phyloP scores from a whole-genome alignment of 2,797 vertebrate genomes.

The Acanthiza pusilla region DNA sequence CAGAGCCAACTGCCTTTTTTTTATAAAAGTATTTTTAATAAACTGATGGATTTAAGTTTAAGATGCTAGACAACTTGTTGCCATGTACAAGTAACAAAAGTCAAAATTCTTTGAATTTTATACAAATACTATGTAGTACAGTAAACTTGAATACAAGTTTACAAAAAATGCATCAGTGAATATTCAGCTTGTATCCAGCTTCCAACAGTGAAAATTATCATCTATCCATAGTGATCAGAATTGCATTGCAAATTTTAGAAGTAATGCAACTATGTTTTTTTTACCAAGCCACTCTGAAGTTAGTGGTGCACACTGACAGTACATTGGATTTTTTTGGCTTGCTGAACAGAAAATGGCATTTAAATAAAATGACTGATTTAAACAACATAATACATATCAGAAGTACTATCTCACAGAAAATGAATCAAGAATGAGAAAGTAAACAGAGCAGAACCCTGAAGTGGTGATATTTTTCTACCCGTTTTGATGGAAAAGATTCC shows the following conservation, averaged over 20 bases:
- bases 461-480: constrained; percentile 67
- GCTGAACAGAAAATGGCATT: constrained; percentile 61
- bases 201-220: constrained; percentile 49
- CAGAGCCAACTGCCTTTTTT: constrained; percentile 14
- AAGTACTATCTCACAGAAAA: constrained; percentile 51
- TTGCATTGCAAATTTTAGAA: constrained; percentile 47
- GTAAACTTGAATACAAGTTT: constrained; percentile 74
- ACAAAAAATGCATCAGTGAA: constrained; percentile 70
- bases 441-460: constrained; percentile 69
- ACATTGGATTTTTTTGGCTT: constrained; percentile 65
- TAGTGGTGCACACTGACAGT: constrained; percentile 25
- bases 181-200: constrained; percentile 65
- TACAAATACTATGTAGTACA: constrained; percentile 78
- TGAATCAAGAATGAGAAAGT: constrained; percentile 44
- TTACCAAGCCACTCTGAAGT: constrained; percentile 40
- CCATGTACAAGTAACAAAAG: constrained; percentile 79
- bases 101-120: constrained; percentile 74
- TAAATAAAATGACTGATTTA: constrained; percentile 39
- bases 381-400: constrained; percentile 35
- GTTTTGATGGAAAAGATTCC: constrained; percentile 68
- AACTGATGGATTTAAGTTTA: constrained; percentile 78
- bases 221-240: constrained; percentile 50
- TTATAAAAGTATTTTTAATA: constrained; percentile 80
- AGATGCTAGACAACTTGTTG: constrained; percentile 73
- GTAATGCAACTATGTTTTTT: constrained; percentile 38